phyloP scores from a whole-genome alignment of 2,888 invertebrate species.

The Phyto melanocephala region DNA sequence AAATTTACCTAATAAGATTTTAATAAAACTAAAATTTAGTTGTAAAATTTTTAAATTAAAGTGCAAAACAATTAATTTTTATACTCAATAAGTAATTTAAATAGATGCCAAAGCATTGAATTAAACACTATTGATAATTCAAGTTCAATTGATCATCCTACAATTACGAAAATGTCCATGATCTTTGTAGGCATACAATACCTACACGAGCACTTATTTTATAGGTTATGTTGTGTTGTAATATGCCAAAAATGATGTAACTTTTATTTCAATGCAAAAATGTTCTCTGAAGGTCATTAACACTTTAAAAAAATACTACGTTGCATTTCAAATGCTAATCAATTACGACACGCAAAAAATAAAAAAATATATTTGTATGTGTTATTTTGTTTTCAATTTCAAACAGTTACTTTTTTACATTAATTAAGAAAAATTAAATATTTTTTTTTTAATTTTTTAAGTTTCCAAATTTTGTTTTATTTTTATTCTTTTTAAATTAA shows the following conservation, averaged over 20 bases:
- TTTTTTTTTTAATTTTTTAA: not conserved
- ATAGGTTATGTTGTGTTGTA: slow-evolving; percentile 61
- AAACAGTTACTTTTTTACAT: not conserved
- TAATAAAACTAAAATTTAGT: not conserved
- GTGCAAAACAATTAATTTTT: slow-evolving; percentile 1
- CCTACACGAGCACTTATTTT: slow-evolving; percentile 15
- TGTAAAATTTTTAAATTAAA: too few species aligned
- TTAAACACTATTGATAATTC: slow-evolving; percentile 21
- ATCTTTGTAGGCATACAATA: slow-evolving; percentile 28
- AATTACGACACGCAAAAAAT: slow-evolving; percentile 8
- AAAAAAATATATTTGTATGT: not conserved
- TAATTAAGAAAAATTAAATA: not conserved
- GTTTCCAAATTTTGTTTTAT: not conserved
- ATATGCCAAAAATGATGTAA: slow-evolving; percentile 64
- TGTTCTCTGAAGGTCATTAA: slow-evolving; percentile 66
- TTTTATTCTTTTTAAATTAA: not conserved
- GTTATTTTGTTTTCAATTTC: not conserved
- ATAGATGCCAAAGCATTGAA: not conserved
- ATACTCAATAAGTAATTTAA: not conserved
- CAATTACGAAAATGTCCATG: slow-evolving; percentile 6
- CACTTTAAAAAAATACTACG: slow-evolving; percentile 39
- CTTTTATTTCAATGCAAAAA: slow-evolving; percentile 41
- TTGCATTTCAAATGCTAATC: slow-evolving; percentile 24
- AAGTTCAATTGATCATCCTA: slow-evolving; percentile 32
- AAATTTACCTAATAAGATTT: too few species aligned